Evolutionary conservation across 2,888 invertebrate species (phyloP).

Genomic region (Leptinotarsa peninsularis): DNA sequence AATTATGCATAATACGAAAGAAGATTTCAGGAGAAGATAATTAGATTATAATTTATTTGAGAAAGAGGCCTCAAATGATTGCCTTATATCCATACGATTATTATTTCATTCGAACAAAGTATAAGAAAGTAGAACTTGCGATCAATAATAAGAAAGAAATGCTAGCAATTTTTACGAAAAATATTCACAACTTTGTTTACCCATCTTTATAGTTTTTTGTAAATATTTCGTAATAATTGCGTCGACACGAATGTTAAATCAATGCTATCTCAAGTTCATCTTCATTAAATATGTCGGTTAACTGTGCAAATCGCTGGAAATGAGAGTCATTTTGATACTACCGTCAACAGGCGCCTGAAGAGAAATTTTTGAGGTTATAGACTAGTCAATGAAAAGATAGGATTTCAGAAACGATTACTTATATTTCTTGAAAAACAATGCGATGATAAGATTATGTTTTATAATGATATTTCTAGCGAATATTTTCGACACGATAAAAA

Average conservation of each 20-base stretch:
- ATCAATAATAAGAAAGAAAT: not conserved
- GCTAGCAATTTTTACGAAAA: not conserved
- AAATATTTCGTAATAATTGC: slow-evolving; percentile 9
- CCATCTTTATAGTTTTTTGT: not conserved
- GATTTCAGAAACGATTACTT: not conserved
- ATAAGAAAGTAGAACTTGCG: not conserved
- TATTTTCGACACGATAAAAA: too few relatives aligned
- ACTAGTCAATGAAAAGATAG: slow-evolving; percentile 1
- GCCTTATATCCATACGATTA: too few relatives aligned
- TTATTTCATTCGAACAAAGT: too few relatives aligned
- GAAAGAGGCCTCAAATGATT: too few relatives aligned
- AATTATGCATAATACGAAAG: too few relatives aligned
- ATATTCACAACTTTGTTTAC: not conserved
- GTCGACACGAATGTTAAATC: slow-evolving; percentile 26
- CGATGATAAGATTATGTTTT: too few relatives aligned
- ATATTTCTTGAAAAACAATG: too few relatives aligned
- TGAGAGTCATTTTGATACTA: slow-evolving; percentile 3
- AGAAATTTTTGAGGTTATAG: slow-evolving; percentile 32
- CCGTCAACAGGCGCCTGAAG: slow-evolving; percentile 13
- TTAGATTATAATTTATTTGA: too few relatives aligned
- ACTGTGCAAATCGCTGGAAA: slow-evolving; percentile 30
- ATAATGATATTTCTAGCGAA: too few relatives aligned
- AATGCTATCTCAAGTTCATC: slow-evolving; percentile 41
- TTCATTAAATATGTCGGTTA: slow-evolving; percentile 29
- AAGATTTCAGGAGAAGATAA: too few relatives aligned